Evolutionary conservation across 2,888 invertebrate species (phyloP).

Genomic region (Drosophila suboccidentalis): DNA sequence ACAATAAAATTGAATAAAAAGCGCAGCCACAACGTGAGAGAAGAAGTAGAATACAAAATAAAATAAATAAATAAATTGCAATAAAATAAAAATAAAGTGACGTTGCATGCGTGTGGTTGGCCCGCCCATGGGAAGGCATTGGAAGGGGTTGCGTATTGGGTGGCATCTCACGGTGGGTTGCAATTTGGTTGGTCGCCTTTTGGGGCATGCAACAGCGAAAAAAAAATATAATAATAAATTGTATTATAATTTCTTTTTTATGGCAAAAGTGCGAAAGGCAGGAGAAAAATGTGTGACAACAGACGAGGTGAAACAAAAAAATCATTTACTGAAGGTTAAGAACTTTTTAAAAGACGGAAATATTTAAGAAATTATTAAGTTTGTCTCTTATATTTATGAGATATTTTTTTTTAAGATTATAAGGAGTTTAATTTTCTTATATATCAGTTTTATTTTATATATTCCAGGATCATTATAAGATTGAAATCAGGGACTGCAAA

Average conservation of each 20-base stretch:
- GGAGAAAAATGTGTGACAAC: background rate
- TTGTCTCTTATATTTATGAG: too few species aligned
- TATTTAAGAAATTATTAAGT: background rate
- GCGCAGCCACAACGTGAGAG: slow-evolving; percentile 27
- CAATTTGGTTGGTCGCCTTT: slow-evolving; percentile 60
- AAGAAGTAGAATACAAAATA: slow-evolving; percentile 7
- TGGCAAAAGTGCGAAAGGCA: slow-evolving; percentile 8
- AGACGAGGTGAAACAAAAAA: background rate
- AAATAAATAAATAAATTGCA: slow-evolving; percentile 45
- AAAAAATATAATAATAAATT: slow-evolving; percentile 70
- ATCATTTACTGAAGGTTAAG: slow-evolving; percentile 23
- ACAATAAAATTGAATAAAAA: slow-evolving; percentile 69
- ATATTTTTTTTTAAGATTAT: too few species aligned
- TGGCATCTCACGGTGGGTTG: slow-evolving; percentile 39
- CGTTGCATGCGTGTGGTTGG: slow-evolving; percentile 43
- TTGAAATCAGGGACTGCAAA: too few species aligned
- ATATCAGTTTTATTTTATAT: too few species aligned
- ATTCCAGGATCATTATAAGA: too few species aligned
- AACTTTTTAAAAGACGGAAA: too few species aligned
- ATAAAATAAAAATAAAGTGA: slow-evolving; percentile 24
- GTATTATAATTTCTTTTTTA: slow-evolving; percentile 74
- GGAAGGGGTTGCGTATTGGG: slow-evolving; percentile 18
- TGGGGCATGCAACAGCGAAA: slow-evolving; percentile 33
- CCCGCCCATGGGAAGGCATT: slow-evolving; percentile 40
- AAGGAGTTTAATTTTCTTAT: too few species aligned